A percentile compares a stretch with the other conserved stretches of the same genome.
phyloP scores from a whole-genome alignment of 2,113 vertebrate genomes.

The Cyprinodon tularosa region DNA sequence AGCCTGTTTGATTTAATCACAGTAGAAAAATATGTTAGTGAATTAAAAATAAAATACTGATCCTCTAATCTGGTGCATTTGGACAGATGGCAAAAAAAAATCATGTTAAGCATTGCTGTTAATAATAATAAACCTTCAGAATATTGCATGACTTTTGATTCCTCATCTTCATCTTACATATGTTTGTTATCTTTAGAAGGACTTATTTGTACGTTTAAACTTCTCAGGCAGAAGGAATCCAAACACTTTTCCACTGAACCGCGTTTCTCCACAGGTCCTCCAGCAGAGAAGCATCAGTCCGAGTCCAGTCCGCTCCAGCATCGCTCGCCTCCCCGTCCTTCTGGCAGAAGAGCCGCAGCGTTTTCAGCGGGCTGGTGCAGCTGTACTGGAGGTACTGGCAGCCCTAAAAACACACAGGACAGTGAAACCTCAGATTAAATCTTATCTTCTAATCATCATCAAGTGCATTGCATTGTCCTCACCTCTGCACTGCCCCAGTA shows the following conservation, averaged over 20 bases:
- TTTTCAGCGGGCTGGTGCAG: slow-evolving; percentile 85
- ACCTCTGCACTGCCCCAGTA: slow-evolving; percentile 90
- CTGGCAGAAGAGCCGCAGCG: slow-evolving; percentile 79
- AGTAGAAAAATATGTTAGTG: background rate
- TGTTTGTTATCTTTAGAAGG: background rate
- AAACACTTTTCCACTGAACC: slow-evolving; percentile 87
- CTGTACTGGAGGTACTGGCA: slow-evolving; percentile 87
- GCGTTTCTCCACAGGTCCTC: slow-evolving; percentile 82
- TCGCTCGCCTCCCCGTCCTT: slow-evolving; percentile 56
- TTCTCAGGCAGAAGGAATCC: slow-evolving; percentile 86
- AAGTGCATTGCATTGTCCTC: background rate
- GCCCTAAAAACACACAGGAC: slow-evolving; percentile 71
- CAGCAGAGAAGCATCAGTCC: slow-evolving; percentile 47
- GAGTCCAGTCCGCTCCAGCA: slow-evolving; percentile 60
- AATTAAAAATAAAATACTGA: background rate
- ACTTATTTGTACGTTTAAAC: too few relatives aligned
- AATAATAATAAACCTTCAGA: background rate
- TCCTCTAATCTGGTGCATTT: background rate
- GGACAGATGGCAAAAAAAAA: background rate
- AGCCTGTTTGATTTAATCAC: background rate
- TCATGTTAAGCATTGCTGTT: background rate
- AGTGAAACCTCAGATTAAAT: background rate
- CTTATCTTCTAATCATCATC: background rate
- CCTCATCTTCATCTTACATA: background rate
- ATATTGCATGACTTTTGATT: too few relatives aligned